Percentiles rank a stretch among this genome's conserved stretches.
Conservation (phyloP, 2,888 invertebrate species). For the Steinernema hermaphroditum region DNA sequence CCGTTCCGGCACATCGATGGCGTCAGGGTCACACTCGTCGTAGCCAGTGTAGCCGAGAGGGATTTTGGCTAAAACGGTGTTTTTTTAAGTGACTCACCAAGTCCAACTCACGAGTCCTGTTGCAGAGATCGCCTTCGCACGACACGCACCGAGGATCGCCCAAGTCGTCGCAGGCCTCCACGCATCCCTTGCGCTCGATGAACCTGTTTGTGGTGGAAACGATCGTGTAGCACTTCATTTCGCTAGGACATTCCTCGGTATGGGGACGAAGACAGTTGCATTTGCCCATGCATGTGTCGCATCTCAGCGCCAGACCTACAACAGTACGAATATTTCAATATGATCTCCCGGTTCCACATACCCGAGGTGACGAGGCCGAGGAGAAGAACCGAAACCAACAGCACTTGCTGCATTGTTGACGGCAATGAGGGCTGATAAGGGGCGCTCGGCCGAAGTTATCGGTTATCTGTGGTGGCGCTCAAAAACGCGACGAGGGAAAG, state of each 20-base stretch:
- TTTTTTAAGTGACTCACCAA: no score
- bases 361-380: not conserved
- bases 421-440: constrained; percentile 2
- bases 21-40: not conserved
- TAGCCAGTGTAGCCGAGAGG: not conserved
- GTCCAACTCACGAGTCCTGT: not conserved
- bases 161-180: not conserved
- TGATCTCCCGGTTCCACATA: not conserved
- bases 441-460: no score
- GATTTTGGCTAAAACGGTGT: not conserved
- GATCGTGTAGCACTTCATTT: not conserved
- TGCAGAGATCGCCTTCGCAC: not conserved
- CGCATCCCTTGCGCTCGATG: not conserved
- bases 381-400: not conserved
- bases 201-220: not conserved
- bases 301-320: not conserved
- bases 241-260: not conserved
- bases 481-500: no score
- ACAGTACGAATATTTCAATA: not conserved
- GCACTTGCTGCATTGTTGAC: not conserved
- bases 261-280: not conserved
- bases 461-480: no score
- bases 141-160: not conserved
- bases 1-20: no score
- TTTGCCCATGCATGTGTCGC: not conserved